These are phyloP conservation scores for Pelobates fuscus DNA, from an alignment of 2,113 vertebrate genomes.

Conservation along the genomic window DNA sequence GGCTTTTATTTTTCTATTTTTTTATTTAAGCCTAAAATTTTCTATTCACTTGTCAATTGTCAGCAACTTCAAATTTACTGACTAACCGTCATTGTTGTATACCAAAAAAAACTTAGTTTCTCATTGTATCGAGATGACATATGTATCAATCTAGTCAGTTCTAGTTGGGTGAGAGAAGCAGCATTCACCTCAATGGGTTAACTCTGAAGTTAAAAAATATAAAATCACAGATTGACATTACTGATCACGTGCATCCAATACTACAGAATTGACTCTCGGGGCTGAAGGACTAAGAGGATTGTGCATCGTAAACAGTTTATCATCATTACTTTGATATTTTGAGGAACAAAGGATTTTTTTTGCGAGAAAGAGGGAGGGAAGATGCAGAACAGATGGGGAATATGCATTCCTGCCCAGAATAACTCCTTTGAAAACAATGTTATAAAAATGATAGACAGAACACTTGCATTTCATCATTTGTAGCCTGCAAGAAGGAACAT, in stretches of 20 bases:
- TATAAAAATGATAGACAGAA: constrained; percentile 50
- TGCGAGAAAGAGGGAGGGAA: constrained; percentile 17
- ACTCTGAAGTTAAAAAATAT: constrained; percentile 10
- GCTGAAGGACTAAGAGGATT: constrained; percentile 48
- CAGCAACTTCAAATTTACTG: too few species aligned
- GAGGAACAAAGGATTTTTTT: constrained; percentile 47
- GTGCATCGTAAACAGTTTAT: constrained; percentile 51
- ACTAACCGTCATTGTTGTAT: too few species aligned
- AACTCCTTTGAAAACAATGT: constrained; percentile 49
- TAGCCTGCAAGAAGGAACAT: constrained; percentile 21
- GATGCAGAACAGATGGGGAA: constrained; percentile 48
- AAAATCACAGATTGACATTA: constrained; percentile 17
- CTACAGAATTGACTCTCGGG: constrained; percentile 40
- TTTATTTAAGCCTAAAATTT: too few species aligned
- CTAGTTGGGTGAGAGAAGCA: too few species aligned
- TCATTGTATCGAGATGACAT: too few species aligned
- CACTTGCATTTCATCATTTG: constrained; percentile 40
- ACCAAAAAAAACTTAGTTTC: too few species aligned
- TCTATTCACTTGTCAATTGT: too few species aligned
- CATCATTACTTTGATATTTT: constrained; percentile 51
- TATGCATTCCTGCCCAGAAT: constrained; percentile 44
- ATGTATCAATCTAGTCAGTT: too few species aligned
- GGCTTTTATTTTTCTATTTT: too few species aligned
- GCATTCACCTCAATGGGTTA: too few species aligned
- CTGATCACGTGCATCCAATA: constrained; percentile 31